phyloP scores from a whole-genome alignment of 2,888 invertebrate species.

The Lochmaea capreae region DNA sequence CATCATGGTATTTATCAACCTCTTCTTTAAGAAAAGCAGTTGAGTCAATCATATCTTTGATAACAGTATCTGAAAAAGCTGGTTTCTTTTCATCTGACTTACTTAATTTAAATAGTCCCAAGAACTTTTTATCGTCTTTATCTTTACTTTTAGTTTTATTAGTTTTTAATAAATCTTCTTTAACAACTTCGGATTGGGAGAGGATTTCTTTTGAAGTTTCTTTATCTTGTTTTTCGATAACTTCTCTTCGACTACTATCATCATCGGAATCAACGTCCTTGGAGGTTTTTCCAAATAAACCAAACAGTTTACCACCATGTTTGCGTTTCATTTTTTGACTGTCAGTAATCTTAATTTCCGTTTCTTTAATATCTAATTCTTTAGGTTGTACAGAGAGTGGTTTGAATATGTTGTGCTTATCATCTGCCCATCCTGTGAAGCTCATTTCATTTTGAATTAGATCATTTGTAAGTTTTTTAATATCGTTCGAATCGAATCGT shows the following conservation, averaged over 20 bases:
- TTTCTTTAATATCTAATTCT: conserved; percentile 23
- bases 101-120: conserved; percentile 52
- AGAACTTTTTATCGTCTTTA: conserved; percentile 49
- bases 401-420: conserved; percentile 52
- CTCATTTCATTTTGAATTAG: conserved; percentile 60
- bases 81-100: conserved; percentile 39
- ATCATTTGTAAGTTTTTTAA: conserved; percentile 56
- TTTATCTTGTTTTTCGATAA: conserved; percentile 61
- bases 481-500: conserved; percentile 18
- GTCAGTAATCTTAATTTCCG: conserved; percentile 45
- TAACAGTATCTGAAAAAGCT: conserved; percentile 49
- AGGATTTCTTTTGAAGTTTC: conserved; percentile 57
- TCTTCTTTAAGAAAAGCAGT: conserved; percentile 55
- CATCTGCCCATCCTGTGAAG: conserved; percentile 57
- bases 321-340: conserved; percentile 56
- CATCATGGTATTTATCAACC: conserved; percentile 57
- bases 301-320: conserved; percentile 57
- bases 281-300: conserved; percentile 57
- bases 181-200: conserved; percentile 15
- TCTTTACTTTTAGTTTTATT: conserved; percentile 44
- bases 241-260: conserved; percentile 53
- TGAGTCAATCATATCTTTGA: conserved; percentile 54
- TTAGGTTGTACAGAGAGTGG: conserved; percentile 16
- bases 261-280: conserved; percentile 60
- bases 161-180: conserved; percentile 29